phyloP scores from a whole-genome alignment of 2,113 vertebrate genomes.

The Ictidomys tridecemlineatus region DNA sequence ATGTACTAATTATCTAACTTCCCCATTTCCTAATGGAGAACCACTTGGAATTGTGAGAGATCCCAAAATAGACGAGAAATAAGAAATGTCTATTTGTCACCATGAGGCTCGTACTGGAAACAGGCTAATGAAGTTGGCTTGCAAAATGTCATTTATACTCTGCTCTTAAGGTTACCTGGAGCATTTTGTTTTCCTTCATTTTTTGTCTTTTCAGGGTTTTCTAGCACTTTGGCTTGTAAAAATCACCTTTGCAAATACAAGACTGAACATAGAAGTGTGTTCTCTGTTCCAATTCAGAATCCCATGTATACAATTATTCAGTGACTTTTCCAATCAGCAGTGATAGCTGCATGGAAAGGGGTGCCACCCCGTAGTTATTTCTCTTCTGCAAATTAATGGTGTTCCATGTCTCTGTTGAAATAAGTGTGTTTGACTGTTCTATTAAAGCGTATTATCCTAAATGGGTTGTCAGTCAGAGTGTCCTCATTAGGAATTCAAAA shows the following conservation, averaged over 20 bases:
- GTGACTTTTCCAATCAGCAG: constrained; percentile 24
- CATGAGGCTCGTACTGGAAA: neutral
- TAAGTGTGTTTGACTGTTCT: constrained; percentile 74
- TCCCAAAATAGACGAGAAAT: constrained; percentile 47
- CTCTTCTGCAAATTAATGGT: constrained; percentile 47
- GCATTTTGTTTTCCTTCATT: constrained; percentile 38
- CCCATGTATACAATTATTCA: neutral
- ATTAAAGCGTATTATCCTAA: constrained; percentile 72
- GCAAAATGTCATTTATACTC: constrained; percentile 60
- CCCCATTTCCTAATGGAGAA: constrained; percentile 3
- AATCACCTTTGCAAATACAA: constrained; percentile 56
- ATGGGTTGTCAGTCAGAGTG: constrained; percentile 65
- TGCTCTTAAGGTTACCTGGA: constrained; percentile 35
- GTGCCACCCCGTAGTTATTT: constrained; percentile 40
- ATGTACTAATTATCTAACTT: constrained; percentile 14
- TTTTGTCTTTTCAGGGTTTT: constrained; percentile 41
- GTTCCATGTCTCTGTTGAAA: constrained; percentile 53
- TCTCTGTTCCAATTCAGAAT: neutral
- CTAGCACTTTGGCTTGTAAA: constrained; percentile 26
- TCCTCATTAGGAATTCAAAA: constrained; percentile 74
- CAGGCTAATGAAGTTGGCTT: constrained; percentile 37
- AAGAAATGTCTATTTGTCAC: constrained; percentile 16
- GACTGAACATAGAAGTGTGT: neutral
- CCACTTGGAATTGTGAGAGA: constrained; percentile 31
- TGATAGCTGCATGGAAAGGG: neutral